Base-by-base conservation (phyloP, 2,888 invertebrate genomes). In the Lacanobia wlatinum region DNA sequence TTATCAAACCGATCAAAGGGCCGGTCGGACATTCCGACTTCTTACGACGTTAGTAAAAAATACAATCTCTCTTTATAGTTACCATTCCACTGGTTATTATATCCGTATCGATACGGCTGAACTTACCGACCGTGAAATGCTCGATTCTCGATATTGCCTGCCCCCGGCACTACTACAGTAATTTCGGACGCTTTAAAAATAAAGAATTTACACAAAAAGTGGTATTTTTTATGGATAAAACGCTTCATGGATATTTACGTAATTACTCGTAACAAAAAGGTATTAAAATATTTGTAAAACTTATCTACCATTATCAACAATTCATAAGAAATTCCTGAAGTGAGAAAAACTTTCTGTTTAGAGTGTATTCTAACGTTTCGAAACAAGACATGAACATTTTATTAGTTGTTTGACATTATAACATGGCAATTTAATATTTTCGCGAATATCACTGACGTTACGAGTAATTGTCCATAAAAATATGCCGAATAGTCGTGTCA, bases 1-100 rank as follows among this genome's bases (percentile, higher is more conserved):
- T 94, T 95, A 95, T 95, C 94, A 94, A 94, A 94, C 91, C 94
- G 95, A 96, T 96, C 95, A 95, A 96, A 96, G 96, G 96, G 93
- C 93, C 94, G 94, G 92, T 91, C 94, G 94, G 93, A 92, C 95
- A 95, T 96, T 96, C 95, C 95, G 92, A 95, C 92, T 94, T 94
- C 95, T 95, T 96, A 96, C 93, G 96, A 96, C 94, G 95, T 94
- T 95, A 96, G 95, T 96, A 96, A 96, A 96, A 95, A 96, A 95
- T 94, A 96, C 95, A 96, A 96, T 96, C 95, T 96, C 92, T 94
- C 96, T 96, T 96, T 96, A 96, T 96, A 96, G 96, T 96, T 95
- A 96, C 94, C 95, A 95, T 96, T 96, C 92, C 94, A 94, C 93
- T 95, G 96, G 96, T 95, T 95, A 95, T 96, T 96, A 94, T 95